A percentile compares a stretch with the other conserved stretches of the same genome.
These are phyloP conservation scores for Sipha maydis DNA, from an alignment of 2,888 invertebrate genomes.

Conservation along the genomic window DNA sequence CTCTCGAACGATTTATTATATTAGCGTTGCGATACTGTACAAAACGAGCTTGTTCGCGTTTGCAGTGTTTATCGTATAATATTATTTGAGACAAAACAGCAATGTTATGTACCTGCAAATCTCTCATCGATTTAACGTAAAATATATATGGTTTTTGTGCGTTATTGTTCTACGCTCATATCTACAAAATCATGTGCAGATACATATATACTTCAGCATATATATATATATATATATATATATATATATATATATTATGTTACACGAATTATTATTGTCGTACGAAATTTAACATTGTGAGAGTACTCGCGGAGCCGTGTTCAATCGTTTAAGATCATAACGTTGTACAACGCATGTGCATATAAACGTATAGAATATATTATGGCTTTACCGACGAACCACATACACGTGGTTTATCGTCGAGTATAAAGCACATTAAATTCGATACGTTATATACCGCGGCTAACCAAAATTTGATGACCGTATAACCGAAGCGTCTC, in stretches of 20 bases:
- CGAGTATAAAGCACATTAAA: not conserved
- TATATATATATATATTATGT: too few species aligned
- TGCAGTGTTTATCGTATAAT: too few species aligned
- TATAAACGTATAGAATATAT: not conserved
- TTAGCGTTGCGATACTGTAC: not conserved
- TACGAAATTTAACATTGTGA: not conserved
- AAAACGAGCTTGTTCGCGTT: not conserved
- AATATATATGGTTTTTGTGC: not conserved
- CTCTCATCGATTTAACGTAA: not conserved
- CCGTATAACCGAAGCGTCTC: slow-evolving; percentile 9
- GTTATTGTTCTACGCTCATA: not conserved
- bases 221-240: too few species aligned
- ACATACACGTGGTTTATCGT: not conserved
- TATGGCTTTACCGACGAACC: not conserved
- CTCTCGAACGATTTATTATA: too few species aligned
- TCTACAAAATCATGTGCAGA: too few species aligned
- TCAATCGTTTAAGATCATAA: not conserved
- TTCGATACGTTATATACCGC: not conserved
- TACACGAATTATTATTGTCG: not conserved
- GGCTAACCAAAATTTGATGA: slow-evolving; percentile 37
- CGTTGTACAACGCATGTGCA: not conserved
- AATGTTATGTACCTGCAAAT: not conserved
- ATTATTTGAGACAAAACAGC: not conserved
- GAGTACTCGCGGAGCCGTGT: not conserved
- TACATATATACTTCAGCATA: too few species aligned